Percentiles rank a stretch among this genome's conserved stretches.
Conservation (phyloP, 2,797 vertebrate genomes). For the Scolopax rusticola region DNA sequence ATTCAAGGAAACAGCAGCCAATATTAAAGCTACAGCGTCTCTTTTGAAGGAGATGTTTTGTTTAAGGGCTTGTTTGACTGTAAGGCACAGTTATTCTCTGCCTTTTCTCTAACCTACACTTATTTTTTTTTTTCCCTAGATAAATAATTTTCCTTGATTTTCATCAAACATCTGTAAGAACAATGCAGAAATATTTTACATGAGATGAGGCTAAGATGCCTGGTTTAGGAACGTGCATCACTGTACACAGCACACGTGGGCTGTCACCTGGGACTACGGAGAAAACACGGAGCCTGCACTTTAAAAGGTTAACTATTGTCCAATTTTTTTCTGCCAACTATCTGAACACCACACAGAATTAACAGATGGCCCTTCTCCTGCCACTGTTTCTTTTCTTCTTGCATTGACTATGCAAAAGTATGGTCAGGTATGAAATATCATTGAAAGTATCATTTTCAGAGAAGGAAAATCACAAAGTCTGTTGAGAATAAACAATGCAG, state of each 20-base stretch:
- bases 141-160: constrained; percentile 59
- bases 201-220: neutral
- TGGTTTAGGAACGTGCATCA: neutral
- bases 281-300: neutral
- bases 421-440: neutral
- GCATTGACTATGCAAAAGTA: neutral
- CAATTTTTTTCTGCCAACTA: neutral
- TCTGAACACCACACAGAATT: neutral
- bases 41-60: constrained; percentile 51
- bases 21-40: constrained; percentile 41
- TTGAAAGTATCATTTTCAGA: neutral
- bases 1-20: constrained; percentile 77
- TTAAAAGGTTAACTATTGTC: neutral
- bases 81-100: neutral
- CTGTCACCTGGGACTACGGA: neutral
- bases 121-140: neutral
- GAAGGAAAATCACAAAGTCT: neutral
- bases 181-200: constrained; percentile 18
- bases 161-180: constrained; percentile 25
- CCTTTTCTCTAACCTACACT: neutral
- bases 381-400: neutral
- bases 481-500: neutral
- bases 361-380: neutral
- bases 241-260: neutral
- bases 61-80: neutral